Conservation (phyloP, 2,888 invertebrate species). For the Cremastobaeus sp. region DNA sequence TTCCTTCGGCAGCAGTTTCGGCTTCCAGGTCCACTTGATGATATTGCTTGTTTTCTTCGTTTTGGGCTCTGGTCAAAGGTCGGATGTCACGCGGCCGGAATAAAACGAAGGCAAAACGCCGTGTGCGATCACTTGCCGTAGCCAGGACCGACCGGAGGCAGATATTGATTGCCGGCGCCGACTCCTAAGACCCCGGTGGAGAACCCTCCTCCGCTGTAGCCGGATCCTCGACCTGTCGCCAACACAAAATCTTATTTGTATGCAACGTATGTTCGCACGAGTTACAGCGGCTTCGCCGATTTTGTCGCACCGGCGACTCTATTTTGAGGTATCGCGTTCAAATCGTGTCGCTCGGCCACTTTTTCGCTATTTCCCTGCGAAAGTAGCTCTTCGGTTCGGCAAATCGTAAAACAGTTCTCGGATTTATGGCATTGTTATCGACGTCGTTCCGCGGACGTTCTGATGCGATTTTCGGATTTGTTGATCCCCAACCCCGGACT, state of each 20-base stretch:
- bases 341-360: constrained; percentile 31
- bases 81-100: constrained; percentile 29
- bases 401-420: constrained; percentile 22
- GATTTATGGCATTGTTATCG: constrained; percentile 34
- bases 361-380: no score
- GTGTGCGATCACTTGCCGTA: constrained; percentile 72
- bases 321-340: constrained; percentile 34
- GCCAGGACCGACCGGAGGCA: constrained; percentile 70
- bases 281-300: constrained; percentile 36
- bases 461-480: constrained; percentile 28
- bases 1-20: neutral
- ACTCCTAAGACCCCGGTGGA: constrained; percentile 55
- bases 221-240: constrained; percentile 69
- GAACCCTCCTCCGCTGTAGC: constrained; percentile 61
- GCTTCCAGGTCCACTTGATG: constrained; percentile 3
- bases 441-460: constrained; percentile 25
- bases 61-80: constrained; percentile 32
- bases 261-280: constrained; percentile 63
- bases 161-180: constrained; percentile 72
- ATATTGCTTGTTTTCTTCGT: constrained; percentile 1
- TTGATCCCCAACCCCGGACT: constrained; percentile 15
- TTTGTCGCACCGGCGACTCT: no score
- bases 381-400: constrained; percentile 6
- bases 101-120: constrained; percentile 43
- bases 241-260: constrained; percentile 69